Evolutionary conservation across 2,888 invertebrate species (phyloP).

Genomic region (Dermolepida albohirtum): DNA sequence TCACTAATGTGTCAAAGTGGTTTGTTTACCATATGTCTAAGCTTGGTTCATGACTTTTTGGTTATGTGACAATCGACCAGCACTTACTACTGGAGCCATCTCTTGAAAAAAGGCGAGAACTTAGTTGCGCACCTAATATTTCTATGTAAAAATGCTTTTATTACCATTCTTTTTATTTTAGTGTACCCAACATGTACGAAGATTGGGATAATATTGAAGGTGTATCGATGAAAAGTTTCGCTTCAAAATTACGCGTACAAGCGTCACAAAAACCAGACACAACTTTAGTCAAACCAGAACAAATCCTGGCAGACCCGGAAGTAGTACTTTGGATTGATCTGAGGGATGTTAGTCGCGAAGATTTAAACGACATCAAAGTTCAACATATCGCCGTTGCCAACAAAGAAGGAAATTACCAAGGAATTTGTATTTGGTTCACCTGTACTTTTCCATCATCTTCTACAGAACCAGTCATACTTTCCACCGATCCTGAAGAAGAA

Average conservation of each 20-base stretch:
- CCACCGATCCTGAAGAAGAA: constrained; percentile 70
- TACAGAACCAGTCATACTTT: constrained; percentile 64
- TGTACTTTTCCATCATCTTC: constrained; percentile 75
- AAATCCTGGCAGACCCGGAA: constrained; percentile 75
- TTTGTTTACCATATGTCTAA: too few relatives aligned
- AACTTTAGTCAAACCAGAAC: constrained; percentile 67
- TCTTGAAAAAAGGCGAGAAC: too few relatives aligned
- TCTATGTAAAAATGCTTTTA: neutral
- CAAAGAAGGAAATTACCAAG: constrained; percentile 75
- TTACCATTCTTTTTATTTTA: constrained; percentile 56
- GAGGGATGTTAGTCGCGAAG: constrained; percentile 70
- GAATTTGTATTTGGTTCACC: constrained; percentile 85
- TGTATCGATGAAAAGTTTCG: constrained; percentile 79
- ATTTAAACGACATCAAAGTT: constrained; percentile 72
- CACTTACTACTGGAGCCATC: too few relatives aligned
- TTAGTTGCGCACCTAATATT: too few relatives aligned
- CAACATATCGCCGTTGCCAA: constrained; percentile 73
- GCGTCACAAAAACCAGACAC: constrained; percentile 78
- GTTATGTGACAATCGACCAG: too few relatives aligned
- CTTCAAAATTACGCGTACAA: constrained; percentile 71
- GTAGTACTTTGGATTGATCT: constrained; percentile 78
- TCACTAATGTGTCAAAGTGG: too few relatives aligned
- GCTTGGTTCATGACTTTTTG: too few relatives aligned
- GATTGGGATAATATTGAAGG: constrained; percentile 87
- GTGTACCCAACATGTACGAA: constrained; percentile 74